Evolutionary conservation across 2,888 invertebrate species (phyloP), one percentile per base, ranked within the genome.

Genomic region (Eugnorisma glareosa): DNA sequence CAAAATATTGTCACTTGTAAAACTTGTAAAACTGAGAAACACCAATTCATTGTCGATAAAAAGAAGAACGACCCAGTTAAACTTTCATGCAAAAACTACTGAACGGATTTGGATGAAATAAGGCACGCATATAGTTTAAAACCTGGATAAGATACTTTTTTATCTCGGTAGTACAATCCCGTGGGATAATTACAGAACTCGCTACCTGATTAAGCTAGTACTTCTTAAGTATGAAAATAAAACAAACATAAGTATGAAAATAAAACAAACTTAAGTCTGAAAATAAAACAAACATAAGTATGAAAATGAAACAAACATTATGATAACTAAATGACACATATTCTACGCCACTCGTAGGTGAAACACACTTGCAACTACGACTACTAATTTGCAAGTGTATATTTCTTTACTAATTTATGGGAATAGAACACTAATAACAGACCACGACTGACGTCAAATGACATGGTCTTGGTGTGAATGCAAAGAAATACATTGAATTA

Each of bases 401-500:
- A 15, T 63, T 51, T 5, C 40, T 54, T 31, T 59, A 35, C 28
- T 40, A 51, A 73, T 72, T 59, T 28, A 59, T 51, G 13, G 35
- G 57, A 51, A 57, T n/a, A n/a, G 24, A 48, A 40, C 18, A 64
- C 15, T 79, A 85, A 83, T 85, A 15, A 76, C 28, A 76, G 77
- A 28, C 28, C 3, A 8, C n/a, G 8, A n/a, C 13, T 59, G 59
- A 67, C 31, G 15, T 69, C 10, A 71, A 76, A 77, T 31, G 31
- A 68, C 13, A 63, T 31, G 21, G 63, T 5, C 2, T 45, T 21
- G 28, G 54, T 18, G 45, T 43, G 40, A 72, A 40, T 24, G 21
- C 13, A 73, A 72, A 66, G 76, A 75, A 73, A 73, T 24, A 77
- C 35, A 61, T 21, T 75, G 77, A 80, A 86, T 84, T 68, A 81